Evolutionary conservation across 2,797 vertebrate species (phyloP).

Genomic region (Knipowitschia caucasica): DNA sequence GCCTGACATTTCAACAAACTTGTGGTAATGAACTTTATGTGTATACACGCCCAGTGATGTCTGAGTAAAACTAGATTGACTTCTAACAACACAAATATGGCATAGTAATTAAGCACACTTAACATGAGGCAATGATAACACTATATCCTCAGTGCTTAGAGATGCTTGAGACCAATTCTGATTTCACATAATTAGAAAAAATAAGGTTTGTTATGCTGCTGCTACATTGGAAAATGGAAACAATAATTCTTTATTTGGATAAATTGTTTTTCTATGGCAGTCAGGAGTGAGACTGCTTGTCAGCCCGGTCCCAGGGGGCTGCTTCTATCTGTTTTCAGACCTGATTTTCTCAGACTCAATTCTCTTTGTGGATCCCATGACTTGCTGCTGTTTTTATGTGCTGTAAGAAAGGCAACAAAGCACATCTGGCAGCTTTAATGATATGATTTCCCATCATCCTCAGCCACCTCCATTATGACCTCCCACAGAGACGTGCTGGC

Average conservation of each 20-base stretch:
- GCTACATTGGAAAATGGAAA: slow-evolving; percentile 49
- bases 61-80: slow-evolving; percentile 68
- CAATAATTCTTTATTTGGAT: slow-evolving; percentile 59
- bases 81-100: slow-evolving; percentile 67
- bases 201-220: slow-evolving; percentile 46
- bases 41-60: slow-evolving; percentile 49
- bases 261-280: slow-evolving; percentile 68
- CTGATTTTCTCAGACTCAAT: slow-evolving; percentile 63
- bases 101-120: slow-evolving; percentile 66
- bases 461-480: slow-evolving; percentile 73
- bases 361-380: slow-evolving; percentile 66
- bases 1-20: slow-evolving; percentile 47
- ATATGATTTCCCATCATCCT: slow-evolving; percentile 76
- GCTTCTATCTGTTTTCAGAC: slow-evolving; percentile 69
- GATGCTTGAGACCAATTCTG: slow-evolving; percentile 42
- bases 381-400: slow-evolving; percentile 69
- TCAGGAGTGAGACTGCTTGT: slow-evolving; percentile 67
- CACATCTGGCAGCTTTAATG: slow-evolving; percentile 76
- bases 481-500: slow-evolving; percentile 70
- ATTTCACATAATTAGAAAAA: slow-evolving; percentile 40
- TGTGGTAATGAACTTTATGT: slow-evolving; percentile 59
- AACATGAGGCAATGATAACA: slow-evolving; percentile 55
- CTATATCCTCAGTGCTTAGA: slow-evolving; percentile 34
- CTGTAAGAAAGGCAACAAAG: slow-evolving; percentile 69
- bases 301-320: slow-evolving; percentile 64